These are phyloP conservation scores for Ascaphus truei DNA, from an alignment of 2,113 vertebrate species.

Conservation along the genomic window DNA sequence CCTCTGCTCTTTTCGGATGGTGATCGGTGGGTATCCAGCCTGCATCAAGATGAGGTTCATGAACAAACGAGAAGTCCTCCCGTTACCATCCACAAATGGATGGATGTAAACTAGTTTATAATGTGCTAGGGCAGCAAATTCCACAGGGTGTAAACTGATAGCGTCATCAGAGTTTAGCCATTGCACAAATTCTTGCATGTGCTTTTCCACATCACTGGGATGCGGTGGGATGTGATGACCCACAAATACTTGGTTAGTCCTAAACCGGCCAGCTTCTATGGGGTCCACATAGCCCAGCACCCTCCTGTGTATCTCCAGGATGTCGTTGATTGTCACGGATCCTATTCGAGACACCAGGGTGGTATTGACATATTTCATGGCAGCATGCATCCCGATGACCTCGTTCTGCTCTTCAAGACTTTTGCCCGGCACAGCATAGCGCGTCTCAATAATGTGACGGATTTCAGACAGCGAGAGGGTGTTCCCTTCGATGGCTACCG, in stretches of 20 bases:
- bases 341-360: constrained; percentile 78
- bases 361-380: constrained; percentile 90
- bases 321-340: constrained; percentile 66
- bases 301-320: constrained; percentile 86
- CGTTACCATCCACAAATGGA: constrained; percentile 90
- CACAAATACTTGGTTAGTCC: constrained; percentile 86
- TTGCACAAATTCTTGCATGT: constrained; percentile 88
- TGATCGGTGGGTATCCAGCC: constrained; percentile 88
- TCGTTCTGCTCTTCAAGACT: constrained; percentile 95
- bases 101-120: constrained; percentile 97
- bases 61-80: constrained; percentile 84
- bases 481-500: constrained; percentile 95
- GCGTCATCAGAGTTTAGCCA: constrained; percentile 95
- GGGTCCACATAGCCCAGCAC: constrained; percentile 94
- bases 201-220: constrained; percentile 79
- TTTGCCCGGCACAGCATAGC: constrained; percentile 88
- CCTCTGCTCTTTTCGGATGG: constrained; percentile 89
- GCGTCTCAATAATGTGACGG: constrained; percentile 91
- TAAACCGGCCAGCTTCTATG: constrained; percentile 82
- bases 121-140: constrained; percentile 86
- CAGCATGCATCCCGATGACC: constrained; percentile 88
- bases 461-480: constrained; percentile 91
- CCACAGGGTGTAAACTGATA: constrained; percentile 85
- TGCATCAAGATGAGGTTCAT: constrained; percentile 97
- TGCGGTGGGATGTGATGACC: constrained; percentile 92